Evolutionary conservation across 1,140 invertebrate genomes (phyloP).

Genomic region (Samia ricini): DNA sequence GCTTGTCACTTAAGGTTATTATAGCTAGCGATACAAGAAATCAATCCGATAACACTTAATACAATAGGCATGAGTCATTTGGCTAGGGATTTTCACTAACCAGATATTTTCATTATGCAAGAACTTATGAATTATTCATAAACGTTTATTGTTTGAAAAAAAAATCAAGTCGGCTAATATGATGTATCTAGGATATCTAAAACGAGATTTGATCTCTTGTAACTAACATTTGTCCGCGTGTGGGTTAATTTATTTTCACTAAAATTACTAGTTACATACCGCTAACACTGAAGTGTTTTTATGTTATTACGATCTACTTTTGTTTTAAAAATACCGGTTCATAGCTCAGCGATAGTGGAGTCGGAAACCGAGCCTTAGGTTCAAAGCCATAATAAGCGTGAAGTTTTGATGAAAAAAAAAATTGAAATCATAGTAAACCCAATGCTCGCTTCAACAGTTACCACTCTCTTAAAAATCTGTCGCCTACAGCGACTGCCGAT

Average conservation of each 20-base stretch:
- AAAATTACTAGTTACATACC: neutral
- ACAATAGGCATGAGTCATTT: slow-evolving; percentile 13
- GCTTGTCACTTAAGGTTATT: slow-evolving; percentile 18
- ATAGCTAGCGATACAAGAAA: slow-evolving; percentile 3
- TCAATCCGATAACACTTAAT: slow-evolving; percentile 1
- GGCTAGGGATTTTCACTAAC: slow-evolving; percentile 18
- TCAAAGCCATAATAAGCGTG: no score
- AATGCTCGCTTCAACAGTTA: no score
- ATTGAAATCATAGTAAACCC: no score
- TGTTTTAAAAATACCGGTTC: no score
- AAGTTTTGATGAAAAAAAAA: no score
- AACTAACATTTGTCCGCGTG: neutral
- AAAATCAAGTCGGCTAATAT: slow-evolving; percentile 8
- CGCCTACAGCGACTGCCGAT: no score
- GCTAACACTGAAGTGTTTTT: neutral
- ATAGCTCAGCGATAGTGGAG: no score
- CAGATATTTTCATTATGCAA: slow-evolving; percentile 22
- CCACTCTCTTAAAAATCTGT: no score
- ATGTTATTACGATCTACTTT: neutral
- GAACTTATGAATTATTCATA: slow-evolving; percentile 28
- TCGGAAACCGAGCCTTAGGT: no score
- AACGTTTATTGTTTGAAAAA: slow-evolving; percentile 27
- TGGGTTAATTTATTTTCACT: neutral
- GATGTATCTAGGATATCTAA: slow-evolving; percentile 4
- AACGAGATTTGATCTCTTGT: slow-evolving; percentile 8